These are phyloP conservation scores for Promerops cafer DNA, from an alignment of 2,113 vertebrate species.

Conservation along the genomic window DNA sequence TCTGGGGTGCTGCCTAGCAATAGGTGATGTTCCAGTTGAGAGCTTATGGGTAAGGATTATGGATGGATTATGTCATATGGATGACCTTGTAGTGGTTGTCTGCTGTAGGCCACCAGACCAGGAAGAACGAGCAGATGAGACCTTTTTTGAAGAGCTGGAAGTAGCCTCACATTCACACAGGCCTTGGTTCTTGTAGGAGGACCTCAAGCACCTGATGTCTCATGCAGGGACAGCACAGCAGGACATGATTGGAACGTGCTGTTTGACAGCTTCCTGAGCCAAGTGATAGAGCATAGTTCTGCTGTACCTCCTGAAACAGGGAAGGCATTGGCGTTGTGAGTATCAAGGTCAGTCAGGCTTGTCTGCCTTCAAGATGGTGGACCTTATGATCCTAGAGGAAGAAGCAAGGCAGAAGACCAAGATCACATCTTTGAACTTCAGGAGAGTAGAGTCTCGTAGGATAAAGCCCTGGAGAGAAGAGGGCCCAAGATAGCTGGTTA, in stretches of 20 bases:
- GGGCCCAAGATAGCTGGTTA: background rate
- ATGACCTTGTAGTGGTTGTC: background rate
- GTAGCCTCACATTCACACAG: background rate
- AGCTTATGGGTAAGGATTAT: background rate
- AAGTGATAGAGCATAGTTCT: background rate
- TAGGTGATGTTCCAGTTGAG: background rate
- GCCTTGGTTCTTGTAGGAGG: fast-evolving
- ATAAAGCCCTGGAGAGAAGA: background rate
- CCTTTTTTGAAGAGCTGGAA: background rate
- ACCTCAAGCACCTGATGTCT: background rate
- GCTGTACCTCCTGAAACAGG: background rate
- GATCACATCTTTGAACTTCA: background rate
- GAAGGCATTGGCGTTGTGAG: background rate
- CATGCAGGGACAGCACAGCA: fast-evolving
- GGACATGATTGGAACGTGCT: background rate
- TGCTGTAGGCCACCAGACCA: background rate
- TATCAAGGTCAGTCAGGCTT: background rate
- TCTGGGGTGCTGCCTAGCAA: background rate
- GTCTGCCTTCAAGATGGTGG: background rate
- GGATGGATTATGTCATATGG: background rate
- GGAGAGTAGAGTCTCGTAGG: background rate
- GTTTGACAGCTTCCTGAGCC: background rate
- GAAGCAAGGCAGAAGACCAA: background rate
- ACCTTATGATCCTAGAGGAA: background rate
- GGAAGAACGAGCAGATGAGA: background rate